A percentile compares a stretch with the other conserved stretches of the same genome.
Evolutionary conservation across 2,113 vertebrate genomes (phyloP).

Genomic region (Phyllostomus discolor): DNA sequence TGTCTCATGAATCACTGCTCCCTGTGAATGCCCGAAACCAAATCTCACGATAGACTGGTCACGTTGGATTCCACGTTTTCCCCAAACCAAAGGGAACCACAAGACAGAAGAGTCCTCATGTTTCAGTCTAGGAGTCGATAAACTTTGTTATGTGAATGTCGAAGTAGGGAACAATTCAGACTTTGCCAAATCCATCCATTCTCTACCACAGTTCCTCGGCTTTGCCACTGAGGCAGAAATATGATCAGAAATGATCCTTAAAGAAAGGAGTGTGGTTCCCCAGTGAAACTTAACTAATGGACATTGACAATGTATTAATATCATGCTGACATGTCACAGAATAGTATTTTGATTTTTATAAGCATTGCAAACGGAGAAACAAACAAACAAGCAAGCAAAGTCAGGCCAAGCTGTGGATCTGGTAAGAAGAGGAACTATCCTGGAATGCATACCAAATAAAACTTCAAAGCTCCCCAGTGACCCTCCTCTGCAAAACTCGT

Average conservation of each 20-base stretch:
- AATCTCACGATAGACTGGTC: neutral
- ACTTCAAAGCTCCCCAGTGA: neutral
- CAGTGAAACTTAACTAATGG: neutral
- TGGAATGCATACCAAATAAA: neutral
- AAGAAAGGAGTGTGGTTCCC: neutral
- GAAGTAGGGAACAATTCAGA: neutral
- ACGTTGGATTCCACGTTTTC: neutral
- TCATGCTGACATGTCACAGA: neutral
- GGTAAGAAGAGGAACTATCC: neutral
- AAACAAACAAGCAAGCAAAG: neutral
- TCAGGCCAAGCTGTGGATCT: neutral
- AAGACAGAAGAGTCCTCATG: neutral
- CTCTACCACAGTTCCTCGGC: neutral
- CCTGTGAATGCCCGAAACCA: neutral
- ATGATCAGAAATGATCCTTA: neutral
- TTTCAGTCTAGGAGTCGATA: neutral
- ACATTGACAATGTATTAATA: neutral
- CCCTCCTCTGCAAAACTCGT: neutral
- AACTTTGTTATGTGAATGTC: neutral
- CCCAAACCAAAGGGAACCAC: neutral
- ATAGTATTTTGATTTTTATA: neutral
- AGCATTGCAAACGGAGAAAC: neutral
- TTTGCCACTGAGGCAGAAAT: neutral
- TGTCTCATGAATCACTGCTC: neutral
- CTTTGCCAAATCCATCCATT: neutral